These are phyloP conservation scores for Bombus waltoni DNA, from an alignment of 1,140 invertebrate species.

Conservation along the genomic window DNA sequence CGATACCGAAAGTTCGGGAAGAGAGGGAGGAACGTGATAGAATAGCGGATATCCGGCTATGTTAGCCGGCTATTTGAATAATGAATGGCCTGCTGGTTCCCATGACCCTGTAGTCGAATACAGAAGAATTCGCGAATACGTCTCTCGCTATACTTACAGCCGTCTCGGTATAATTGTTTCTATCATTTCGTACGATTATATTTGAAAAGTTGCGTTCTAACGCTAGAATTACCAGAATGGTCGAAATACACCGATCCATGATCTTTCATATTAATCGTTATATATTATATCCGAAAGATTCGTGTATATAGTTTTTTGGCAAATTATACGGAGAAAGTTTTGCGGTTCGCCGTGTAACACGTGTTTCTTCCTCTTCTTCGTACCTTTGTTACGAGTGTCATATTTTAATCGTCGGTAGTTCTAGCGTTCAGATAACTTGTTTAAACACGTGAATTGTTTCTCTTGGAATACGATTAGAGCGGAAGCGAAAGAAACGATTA, in stretches of 20 bases:
- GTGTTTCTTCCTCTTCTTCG: too few relatives aligned
- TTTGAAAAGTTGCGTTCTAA: neutral
- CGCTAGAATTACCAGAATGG: neutral
- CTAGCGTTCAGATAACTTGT: neutral
- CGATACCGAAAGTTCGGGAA: neutral
- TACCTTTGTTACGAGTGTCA: too few relatives aligned
- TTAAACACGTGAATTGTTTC: neutral
- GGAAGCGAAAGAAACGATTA: neutral
- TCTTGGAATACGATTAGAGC: neutral
- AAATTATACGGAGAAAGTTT: too few relatives aligned
- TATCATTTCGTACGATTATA: too few relatives aligned
- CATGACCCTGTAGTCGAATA: neutral
- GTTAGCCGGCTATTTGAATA: slow-evolving; percentile 17
- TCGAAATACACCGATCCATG: too few relatives aligned
- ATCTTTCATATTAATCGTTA: too few relatives aligned
- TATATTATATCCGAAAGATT: too few relatives aligned
- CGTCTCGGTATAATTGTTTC: neutral
- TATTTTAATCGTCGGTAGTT: neutral
- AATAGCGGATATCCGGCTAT: neutral
- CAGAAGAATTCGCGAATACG: neutral
- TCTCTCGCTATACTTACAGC: neutral
- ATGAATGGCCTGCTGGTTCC: neutral
- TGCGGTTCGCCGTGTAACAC: too few relatives aligned
- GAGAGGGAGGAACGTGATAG: slow-evolving; percentile 3
- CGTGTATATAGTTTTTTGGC: too few relatives aligned